Conservation (phyloP, 2,113 vertebrate species). For the Chiloscyllium plagiosum region DNA sequence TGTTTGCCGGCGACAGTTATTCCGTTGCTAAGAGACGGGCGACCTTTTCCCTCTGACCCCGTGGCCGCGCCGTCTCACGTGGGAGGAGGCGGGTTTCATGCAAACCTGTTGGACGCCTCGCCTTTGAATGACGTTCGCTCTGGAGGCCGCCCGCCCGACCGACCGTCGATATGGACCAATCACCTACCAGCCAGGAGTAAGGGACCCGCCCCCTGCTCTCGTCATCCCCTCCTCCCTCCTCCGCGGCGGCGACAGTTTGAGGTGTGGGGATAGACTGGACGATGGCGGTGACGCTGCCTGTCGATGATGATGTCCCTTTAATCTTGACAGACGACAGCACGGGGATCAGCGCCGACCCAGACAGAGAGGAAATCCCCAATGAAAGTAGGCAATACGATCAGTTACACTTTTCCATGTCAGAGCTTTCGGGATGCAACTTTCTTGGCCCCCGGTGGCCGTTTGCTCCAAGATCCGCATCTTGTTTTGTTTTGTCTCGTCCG, state of each 20-base stretch:
- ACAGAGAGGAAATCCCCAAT: conserved; percentile 56
- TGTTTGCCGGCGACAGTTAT: neutral
- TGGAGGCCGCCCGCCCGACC: too few relatives aligned
- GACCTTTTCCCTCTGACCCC: neutral
- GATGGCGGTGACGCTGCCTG: conserved; percentile 16
- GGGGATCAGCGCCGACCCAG: conserved; percentile 54
- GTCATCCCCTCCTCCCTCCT: neutral
- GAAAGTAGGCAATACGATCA: conserved; percentile 66
- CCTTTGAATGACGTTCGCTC: neutral
- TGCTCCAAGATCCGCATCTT: neutral
- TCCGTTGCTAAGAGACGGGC: conserved; percentile 33
- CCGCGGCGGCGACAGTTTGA: neutral
- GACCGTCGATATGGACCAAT: neutral
- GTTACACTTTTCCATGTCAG: conserved; percentile 18
- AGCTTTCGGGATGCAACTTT: neutral
- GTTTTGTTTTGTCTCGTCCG: neutral
- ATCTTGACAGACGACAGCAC: conserved; percentile 85
- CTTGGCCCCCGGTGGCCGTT: neutral
- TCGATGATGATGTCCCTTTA: conserved; percentile 73
- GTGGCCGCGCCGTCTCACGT: neutral
- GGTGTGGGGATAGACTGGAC: conserved; percentile 50
- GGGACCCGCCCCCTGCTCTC: neutral
- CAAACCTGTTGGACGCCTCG: neutral
- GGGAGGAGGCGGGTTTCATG: neutral
- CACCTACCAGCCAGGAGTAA: neutral